Evolutionary conservation across 1,140 invertebrate species (phyloP).

Genomic region (Nephotettix cincticeps): DNA sequence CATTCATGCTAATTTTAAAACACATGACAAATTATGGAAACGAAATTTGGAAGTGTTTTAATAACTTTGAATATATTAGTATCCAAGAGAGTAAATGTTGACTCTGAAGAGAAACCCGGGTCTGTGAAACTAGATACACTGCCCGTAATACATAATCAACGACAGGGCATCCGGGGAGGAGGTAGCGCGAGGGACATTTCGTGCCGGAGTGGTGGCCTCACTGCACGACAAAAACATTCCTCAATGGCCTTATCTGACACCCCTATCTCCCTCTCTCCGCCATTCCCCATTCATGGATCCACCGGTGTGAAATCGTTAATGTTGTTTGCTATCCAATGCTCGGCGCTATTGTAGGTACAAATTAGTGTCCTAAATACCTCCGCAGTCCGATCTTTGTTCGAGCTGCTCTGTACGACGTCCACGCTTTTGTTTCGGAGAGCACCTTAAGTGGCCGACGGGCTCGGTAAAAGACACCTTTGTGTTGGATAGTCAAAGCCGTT

Average conservation of each 20-base stretch:
- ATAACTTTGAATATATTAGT: too few relatives aligned
- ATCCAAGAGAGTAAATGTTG: too few relatives aligned
- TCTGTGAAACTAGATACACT: too few relatives aligned
- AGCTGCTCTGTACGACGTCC: too few relatives aligned
- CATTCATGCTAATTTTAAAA: too few relatives aligned
- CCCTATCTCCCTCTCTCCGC: slow-evolving; percentile 3
- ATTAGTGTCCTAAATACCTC: slow-evolving; percentile 19
- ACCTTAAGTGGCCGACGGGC: too few relatives aligned
- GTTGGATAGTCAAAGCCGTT: too few relatives aligned
- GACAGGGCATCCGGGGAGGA: neutral
- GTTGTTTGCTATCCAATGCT: slow-evolving; percentile 2
- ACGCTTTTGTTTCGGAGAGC: too few relatives aligned
- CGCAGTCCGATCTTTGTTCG: neutral
- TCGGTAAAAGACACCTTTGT: too few relatives aligned
- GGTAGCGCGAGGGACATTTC: neutral
- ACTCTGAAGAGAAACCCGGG: too few relatives aligned
- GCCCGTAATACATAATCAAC: neutral
- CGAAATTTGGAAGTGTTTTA: too few relatives aligned
- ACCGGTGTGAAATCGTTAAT: slow-evolving; percentile 19
- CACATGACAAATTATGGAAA: too few relatives aligned
- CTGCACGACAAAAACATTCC: slow-evolving; percentile 21
- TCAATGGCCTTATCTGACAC: slow-evolving; percentile 14
- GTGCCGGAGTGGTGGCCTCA: slow-evolving; percentile 8
- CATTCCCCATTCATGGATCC: slow-evolving; percentile 8
- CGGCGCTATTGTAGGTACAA: neutral